Base-by-base conservation (phyloP, 2,113 vertebrate species). In the Rattus rattus region DNA sequence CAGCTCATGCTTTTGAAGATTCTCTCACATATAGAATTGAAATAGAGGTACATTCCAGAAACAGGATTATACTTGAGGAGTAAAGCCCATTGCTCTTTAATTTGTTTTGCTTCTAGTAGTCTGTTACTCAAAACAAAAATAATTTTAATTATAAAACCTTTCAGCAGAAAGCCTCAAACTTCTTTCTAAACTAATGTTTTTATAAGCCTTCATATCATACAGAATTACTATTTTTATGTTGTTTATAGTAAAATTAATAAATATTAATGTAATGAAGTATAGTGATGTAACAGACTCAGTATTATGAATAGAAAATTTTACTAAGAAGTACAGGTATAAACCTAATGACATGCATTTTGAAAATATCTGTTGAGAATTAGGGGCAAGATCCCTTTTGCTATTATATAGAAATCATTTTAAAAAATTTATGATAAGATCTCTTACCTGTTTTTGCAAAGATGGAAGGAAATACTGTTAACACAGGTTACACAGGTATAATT, bases 1-100 rank as follows among this genome's bases (percentile, higher is more conserved):
- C 95, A 97, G 75, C 95, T 89, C 63, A 56, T 91, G 72, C 90
- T 94, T 97, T 75, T 95, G 94, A 61, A 85, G 54, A 90, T 61
- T 94, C 88, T 91, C 87, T 92, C 92, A 69, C 86, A 92, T 43
- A 33, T 30, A 81, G 69, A 94, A 94, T 10, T 89, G 86, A 97
- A 96, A 83, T 91, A 30, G 63, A 96, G 79, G 52, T 30, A 73
- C 59, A 84, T 80, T 81, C 84, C 14, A 39, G 63, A 96, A 96
- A 91, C 30, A 73, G 22, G 94, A 95, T 92, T 91, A 93, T 16
- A 69, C 76, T 72, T n/a, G 14, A 92, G 92, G 49, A 61, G 12
- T 24, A 67, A 65, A 52, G 17, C 8, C 65, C 4, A 2, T 61
- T 59, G 13, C 54, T 36, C 70, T 39, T 26, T 91, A 43, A 63